Evolutionary conservation across 2,888 invertebrate genomes (phyloP), one percentile per base, ranked within the genome.

Genomic region (Druceiella hillmani): DNA sequence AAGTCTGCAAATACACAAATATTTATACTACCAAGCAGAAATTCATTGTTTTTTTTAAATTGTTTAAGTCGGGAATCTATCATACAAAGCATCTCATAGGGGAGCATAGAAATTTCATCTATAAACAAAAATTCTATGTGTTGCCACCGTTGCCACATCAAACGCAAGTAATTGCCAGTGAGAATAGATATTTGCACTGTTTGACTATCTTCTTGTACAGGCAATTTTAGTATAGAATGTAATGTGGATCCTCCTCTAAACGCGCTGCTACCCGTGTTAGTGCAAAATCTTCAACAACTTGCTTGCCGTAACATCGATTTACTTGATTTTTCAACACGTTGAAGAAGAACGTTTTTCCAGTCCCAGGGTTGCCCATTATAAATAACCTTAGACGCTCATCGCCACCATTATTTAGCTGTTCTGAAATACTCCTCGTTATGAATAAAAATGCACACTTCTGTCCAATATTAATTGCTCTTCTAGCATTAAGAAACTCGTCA

Each of bases 211-310:
- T 43, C 43, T 36, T 45, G 42, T 31, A 45, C 40, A 10, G 40
- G 42, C 22, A 45, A 24, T 26, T 41, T 38, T 17, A 44, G 31
- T 17, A 32, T 17, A 20, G 32, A 32, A 31, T 41, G 41, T 37
- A 41, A 31, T 16, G 41, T 40, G 13, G 22, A n/a, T 22, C 20
- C 14, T 33, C 36, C 9, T 37, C 35, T 31, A 45, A 40, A 9
- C 40, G 39, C 24, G 50, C 48, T 36, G 52, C 51, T 6, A 50
- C 51, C 5, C 50, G 50, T 16, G 52, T 50, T 5, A 49, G 38
- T 15, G 50, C 46, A 29, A 44, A 45, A 31, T 43, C 43, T 37
- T 43, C 40, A 10, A 40, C 41, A 11, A 33, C 44, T 36, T 27
- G 26, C 16, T 46, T 43, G 25, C 43, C 33, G 35, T 46, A 46